Conservation (phyloP, 2,797 vertebrate species). For the Fistularia tabacaria region DNA sequence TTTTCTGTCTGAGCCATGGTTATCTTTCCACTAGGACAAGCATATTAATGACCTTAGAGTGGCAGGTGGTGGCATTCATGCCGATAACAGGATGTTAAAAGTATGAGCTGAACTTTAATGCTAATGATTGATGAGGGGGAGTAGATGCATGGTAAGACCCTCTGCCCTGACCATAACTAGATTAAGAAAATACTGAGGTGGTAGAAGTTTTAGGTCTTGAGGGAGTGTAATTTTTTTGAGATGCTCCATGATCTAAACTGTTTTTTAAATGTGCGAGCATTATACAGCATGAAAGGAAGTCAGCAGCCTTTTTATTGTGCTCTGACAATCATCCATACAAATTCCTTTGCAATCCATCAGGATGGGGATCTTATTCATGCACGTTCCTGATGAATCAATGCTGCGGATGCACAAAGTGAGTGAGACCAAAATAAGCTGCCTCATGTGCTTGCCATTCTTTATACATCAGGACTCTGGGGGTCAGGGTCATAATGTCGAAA, state of each 20-base stretch:
- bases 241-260: too few species aligned
- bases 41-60: slow-evolving; percentile 39
- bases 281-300: slow-evolving; percentile 52
- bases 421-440: background rate
- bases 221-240: too few species aligned
- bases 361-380: slow-evolving; percentile 16
- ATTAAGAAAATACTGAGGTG: background rate
- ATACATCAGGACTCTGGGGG: slow-evolving; percentile 21
- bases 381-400: slow-evolving; percentile 40
- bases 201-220: background rate
- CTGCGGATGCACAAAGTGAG: background rate
- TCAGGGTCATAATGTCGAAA: slow-evolving; percentile 46
- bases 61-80: slow-evolving; percentile 60
- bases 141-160: slow-evolving; percentile 37
- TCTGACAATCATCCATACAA: slow-evolving; percentile 32
- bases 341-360: slow-evolving; percentile 56
- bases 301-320: slow-evolving; percentile 53
- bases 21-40: slow-evolving; percentile 22
- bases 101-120: slow-evolving; percentile 35
- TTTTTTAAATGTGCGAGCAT: slow-evolving; percentile 26
- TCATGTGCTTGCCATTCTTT: slow-evolving; percentile 45
- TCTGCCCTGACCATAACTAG: background rate
- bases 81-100: slow-evolving; percentile 58
- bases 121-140: slow-evolving; percentile 42
- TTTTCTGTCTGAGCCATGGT: slow-evolving; percentile 1